Evolutionary conservation across 2,797 vertebrate species (phyloP).

Genomic region (Centropyge bicolor): DNA sequence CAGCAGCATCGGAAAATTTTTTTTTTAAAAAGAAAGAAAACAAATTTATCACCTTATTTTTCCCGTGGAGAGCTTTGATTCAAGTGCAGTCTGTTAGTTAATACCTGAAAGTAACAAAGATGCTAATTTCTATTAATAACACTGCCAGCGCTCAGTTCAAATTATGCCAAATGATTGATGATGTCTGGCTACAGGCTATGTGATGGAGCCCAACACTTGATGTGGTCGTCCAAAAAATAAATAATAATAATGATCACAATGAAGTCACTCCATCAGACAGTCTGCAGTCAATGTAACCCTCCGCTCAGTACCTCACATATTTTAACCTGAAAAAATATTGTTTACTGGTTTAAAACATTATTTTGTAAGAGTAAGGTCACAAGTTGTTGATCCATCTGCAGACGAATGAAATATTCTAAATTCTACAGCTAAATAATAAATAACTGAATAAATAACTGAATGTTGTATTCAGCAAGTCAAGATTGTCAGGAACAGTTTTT

Average conservation of each 20-base stretch:
- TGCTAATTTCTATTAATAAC: constrained; percentile 69
- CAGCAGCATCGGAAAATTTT: constrained; percentile 16
- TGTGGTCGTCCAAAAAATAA: constrained; percentile 19
- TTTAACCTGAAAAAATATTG: background rate
- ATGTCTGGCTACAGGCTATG: constrained; percentile 60
- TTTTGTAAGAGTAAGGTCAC: background rate
- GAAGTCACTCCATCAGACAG: constrained; percentile 15
- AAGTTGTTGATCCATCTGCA: constrained; percentile 4
- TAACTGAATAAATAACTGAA: background rate
- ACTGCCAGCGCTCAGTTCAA: constrained; percentile 55
- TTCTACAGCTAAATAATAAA: constrained; percentile 19
- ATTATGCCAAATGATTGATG: constrained; percentile 63
- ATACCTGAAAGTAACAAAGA: constrained; percentile 60
- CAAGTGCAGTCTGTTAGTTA: constrained; percentile 38
- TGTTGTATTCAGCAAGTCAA: background rate
- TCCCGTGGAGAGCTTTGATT: constrained; percentile 39
- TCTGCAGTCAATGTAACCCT: constrained; percentile 20
- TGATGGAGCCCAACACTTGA: constrained; percentile 38
- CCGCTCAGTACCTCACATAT: background rate
- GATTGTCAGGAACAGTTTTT: background rate
- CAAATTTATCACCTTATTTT: constrained; percentile 8
- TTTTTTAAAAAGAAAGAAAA: constrained; percentile 4
- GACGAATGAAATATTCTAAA: background rate
- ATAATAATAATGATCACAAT: constrained; percentile 9
- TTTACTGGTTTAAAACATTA: background rate